Conservation (phyloP, 2,113 vertebrate genomes). For the Barnardius zonarius region DNA sequence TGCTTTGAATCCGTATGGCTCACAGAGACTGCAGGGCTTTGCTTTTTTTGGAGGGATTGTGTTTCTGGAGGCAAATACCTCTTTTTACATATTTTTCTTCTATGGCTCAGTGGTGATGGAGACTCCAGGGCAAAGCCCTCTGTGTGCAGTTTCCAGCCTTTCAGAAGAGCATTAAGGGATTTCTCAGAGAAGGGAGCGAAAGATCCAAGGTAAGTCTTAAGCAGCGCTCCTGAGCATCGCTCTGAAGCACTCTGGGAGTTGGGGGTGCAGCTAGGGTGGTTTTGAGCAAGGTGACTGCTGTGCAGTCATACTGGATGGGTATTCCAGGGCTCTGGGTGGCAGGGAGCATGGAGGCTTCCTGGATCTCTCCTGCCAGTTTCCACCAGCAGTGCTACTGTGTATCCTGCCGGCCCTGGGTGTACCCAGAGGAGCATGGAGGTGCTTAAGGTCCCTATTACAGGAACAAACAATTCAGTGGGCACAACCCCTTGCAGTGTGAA, state of each 20-base stretch:
- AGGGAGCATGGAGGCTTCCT: not conserved
- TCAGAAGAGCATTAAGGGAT: not conserved
- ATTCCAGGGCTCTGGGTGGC: too few species aligned
- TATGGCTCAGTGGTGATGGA: fast-evolving
- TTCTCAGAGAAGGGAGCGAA: not conserved
- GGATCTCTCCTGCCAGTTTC: not conserved
- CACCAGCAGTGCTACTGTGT: fast-evolving
- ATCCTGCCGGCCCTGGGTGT: not conserved
- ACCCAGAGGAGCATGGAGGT: not conserved
- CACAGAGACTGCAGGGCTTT: fast-evolving
- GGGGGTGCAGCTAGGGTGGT: not conserved
- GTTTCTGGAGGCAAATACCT: not conserved
- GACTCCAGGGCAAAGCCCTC: fast-evolving
- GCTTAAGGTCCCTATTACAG: fast-evolving
- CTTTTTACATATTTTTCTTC: not conserved
- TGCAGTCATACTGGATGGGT: fast-evolving
- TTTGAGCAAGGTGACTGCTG: not conserved
- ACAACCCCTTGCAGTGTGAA: not conserved
- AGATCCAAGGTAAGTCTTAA: not conserved
- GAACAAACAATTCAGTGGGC: fast-evolving
- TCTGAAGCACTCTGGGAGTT: not conserved
- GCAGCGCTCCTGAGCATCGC: not conserved
- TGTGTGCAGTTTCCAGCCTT: not conserved
- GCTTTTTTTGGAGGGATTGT: not conserved
- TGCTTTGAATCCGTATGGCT: fast-evolving